Percentiles rank a stretch among this genome's conserved stretches.
Evolutionary conservation across 2,888 invertebrate species (phyloP).

Genomic region (Dynastes grantii): DNA sequence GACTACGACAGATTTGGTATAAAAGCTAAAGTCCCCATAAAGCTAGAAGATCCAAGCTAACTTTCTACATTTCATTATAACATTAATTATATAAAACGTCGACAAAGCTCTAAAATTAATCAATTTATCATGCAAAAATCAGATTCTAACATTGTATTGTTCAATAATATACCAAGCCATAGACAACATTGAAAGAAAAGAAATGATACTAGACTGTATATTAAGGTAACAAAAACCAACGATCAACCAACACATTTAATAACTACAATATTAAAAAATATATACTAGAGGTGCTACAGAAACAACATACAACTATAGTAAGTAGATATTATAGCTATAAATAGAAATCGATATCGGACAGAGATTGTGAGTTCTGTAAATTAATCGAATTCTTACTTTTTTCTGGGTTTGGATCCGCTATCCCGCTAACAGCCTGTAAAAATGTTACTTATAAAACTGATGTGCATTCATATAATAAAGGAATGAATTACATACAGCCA

Average conservation of each 20-base stretch:
- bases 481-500: slow-evolving; percentile 80
- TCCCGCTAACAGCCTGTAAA: slow-evolving; percentile 84
- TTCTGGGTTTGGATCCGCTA: slow-evolving; percentile 83
- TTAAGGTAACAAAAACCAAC: slow-evolving; percentile 36
- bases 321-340: slow-evolving; percentile 16
- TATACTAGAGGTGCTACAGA: slow-evolving; percentile 31
- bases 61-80: too few relatives aligned
- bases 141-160: too few relatives aligned
- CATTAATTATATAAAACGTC: too few relatives aligned
- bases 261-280: slow-evolving; percentile 34
- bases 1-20: not conserved
- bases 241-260: slow-evolving; percentile 42
- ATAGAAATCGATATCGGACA: slow-evolving; percentile 54
- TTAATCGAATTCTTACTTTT: slow-evolving; percentile 79
- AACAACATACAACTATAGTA: slow-evolving; percentile 35
- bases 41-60: not conserved
- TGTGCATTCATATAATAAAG: slow-evolving; percentile 49
- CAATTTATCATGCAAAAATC: too few relatives aligned
- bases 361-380: slow-evolving; percentile 45
- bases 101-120: too few relatives aligned
- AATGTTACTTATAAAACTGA: slow-evolving; percentile 19
- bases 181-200: too few relatives aligned
- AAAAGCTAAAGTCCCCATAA: not conserved
- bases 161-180: too few relatives aligned
- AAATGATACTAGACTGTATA: not conserved